These are phyloP conservation scores for Tribolium madens DNA, from an alignment of 1,140 invertebrate species.

Conservation along the genomic window DNA sequence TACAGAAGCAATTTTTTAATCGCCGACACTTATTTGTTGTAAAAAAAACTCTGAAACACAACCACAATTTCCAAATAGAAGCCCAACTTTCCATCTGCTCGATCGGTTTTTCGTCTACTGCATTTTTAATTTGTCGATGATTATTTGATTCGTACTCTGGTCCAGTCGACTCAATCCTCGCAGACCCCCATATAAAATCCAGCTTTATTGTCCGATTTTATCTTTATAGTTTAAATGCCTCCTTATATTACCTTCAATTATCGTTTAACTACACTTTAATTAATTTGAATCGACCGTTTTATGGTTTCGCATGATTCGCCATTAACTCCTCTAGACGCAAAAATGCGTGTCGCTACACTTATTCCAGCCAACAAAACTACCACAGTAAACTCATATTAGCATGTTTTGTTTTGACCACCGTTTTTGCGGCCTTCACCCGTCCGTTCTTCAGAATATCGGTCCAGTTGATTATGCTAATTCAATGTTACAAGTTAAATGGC, in stretches of 20 bases:
- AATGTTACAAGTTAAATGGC: slow-evolving; percentile 4
- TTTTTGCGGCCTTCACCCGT: background rate
- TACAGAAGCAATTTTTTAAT: background rate
- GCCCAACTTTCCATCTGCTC: background rate
- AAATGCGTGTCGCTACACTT: slow-evolving; percentile 18
- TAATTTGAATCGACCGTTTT: slow-evolving; percentile 31
- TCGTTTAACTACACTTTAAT: slow-evolving; percentile 30
- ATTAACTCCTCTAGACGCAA: slow-evolving; percentile 14
- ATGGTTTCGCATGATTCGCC: slow-evolving; percentile 3
- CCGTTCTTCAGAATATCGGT: background rate
- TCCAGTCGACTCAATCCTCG: too few relatives aligned
- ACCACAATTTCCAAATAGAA: too few relatives aligned
- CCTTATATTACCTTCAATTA: slow-evolving; percentile 32
- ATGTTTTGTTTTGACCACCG: slow-evolving; percentile 7
- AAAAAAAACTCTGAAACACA: background rate
- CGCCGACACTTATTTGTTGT: too few relatives aligned
- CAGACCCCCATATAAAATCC: background rate
- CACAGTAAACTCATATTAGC: background rate
- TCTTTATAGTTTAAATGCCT: slow-evolving; percentile 1
- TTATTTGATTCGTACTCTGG: background rate
- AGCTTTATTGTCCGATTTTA: slow-evolving; percentile 4
- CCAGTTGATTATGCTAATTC: slow-evolving; percentile 20
- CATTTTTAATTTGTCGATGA: background rate
- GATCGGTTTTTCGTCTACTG: background rate
- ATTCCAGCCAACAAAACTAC: background rate